Percentiles rank a stretch among this genome's conserved stretches.
Conservation (phyloP, 1,140 invertebrate genomes). For the Oncopeltus fasciatus region DNA sequence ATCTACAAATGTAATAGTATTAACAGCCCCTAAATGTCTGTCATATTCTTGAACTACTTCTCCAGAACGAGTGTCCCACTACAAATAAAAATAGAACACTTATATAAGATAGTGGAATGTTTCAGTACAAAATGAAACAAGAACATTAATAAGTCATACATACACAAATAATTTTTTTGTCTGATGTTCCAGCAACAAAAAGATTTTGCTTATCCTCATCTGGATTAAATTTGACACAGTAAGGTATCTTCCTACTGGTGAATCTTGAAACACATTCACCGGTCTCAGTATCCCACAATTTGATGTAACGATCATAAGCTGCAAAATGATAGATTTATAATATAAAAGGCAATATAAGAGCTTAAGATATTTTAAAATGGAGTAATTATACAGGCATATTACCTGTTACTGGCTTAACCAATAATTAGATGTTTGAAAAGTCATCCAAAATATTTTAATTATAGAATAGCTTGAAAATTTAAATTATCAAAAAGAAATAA, state of each 20-base stretch:
- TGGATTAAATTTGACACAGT: constrained; percentile 96
- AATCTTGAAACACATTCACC: constrained; percentile 83
- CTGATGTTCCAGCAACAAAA: constrained; percentile 94
- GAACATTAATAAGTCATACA: no score
- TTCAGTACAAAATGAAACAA: no score
- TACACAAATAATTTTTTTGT: constrained; percentile 98
- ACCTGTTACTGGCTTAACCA: no score
- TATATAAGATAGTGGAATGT: no score
- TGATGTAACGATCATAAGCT: constrained; percentile 82
- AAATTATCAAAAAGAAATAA: no score
- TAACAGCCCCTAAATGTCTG: constrained; percentile 94
- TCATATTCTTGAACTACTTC: constrained; percentile 99
- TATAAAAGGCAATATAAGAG: background rate
- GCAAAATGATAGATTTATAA: constrained; percentile 20
- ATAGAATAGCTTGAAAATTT: no score
- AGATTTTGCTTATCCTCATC: constrained; percentile 93
- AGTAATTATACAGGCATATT: background rate
- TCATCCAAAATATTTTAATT: no score
- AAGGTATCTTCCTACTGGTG: constrained; percentile 87
- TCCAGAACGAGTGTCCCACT: constrained; percentile 91
- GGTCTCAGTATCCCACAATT: constrained; percentile 98
- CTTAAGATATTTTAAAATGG: background rate
- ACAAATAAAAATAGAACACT: constrained; percentile 26
- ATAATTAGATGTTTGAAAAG: no score
- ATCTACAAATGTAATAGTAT: constrained; percentile 98